Evolutionary conservation across 2,797 vertebrate species (phyloP).

Genomic region (Leptoclinus maculatus): DNA sequence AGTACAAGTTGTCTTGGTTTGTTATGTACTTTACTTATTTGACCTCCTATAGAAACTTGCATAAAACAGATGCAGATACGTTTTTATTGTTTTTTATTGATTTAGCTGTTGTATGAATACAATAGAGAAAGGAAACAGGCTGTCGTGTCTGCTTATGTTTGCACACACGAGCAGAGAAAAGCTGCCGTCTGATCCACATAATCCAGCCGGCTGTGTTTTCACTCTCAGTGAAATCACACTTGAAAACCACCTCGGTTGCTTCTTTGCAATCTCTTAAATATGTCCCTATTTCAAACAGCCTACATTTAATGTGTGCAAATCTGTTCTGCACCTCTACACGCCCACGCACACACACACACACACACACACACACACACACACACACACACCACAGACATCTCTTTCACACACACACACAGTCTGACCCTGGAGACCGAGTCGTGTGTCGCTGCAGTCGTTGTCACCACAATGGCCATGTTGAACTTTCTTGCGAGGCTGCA

Average conservation of each 20-base stretch:
- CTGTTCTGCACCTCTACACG: background rate
- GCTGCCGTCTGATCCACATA: conserved; percentile 51
- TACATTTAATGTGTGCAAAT: conserved; percentile 3
- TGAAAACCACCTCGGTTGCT: conserved; percentile 1
- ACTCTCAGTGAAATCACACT: conserved; percentile 32
- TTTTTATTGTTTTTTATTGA: background rate
- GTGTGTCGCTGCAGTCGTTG: conserved; percentile 37
- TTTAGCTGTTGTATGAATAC: conserved; percentile 5
- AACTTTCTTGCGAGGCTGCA: conserved; percentile 56
- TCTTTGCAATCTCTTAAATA: conserved; percentile 48
- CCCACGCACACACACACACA: conserved; percentile 20
- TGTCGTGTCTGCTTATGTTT: conserved; percentile 26
- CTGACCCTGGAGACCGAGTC: conserved; percentile 38
- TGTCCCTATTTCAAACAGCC: conserved; percentile 30
- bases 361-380: conserved; percentile 24
- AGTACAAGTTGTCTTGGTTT: background rate
- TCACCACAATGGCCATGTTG: conserved; percentile 63
- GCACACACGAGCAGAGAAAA: conserved; percentile 32
- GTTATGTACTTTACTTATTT: background rate
- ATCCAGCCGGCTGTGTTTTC: conserved; percentile 50
- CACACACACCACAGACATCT: background rate
- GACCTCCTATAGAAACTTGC: background rate
- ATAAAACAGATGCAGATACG: background rate
- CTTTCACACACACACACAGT: conserved; percentile 21
- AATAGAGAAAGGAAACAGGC: conserved; percentile 4